phyloP scores from a whole-genome alignment of 2,113 vertebrate genomes.

The Oreochromis tanganicae region DNA sequence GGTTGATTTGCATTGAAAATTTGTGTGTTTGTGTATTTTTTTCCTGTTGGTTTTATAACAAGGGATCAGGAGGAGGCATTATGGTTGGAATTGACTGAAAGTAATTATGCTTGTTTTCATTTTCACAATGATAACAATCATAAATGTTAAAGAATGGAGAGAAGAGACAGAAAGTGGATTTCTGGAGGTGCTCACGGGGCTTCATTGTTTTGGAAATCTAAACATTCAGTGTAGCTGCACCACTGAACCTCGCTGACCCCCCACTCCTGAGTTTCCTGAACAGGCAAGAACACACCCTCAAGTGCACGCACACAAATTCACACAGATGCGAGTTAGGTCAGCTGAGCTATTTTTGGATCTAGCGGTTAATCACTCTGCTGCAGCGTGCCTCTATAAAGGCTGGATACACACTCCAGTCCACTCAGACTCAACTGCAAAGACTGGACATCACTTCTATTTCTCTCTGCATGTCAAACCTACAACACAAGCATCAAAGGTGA shows the following conservation, averaged over 20 bases:
- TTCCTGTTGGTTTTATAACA: background rate
- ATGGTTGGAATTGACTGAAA: background rate
- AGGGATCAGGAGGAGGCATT: background rate
- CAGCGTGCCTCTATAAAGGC: conserved; percentile 67
- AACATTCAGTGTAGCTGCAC: conserved; percentile 68
- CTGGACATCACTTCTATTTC: background rate
- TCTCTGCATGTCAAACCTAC: background rate
- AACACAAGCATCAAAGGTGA: conserved; percentile 35
- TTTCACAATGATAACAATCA: background rate
- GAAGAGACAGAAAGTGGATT: background rate
- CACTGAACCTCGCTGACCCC: conserved; percentile 39
- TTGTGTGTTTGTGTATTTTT: background rate
- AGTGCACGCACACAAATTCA: conserved; percentile 50
- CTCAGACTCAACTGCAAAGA: conserved; percentile 26
- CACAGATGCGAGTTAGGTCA: conserved; percentile 50
- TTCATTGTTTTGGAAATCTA: conserved; percentile 72
- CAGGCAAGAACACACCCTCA: conserved; percentile 56
- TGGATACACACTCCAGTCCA: background rate
- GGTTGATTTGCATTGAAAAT: background rate
- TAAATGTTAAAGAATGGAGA: background rate
- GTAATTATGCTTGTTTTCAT: background rate
- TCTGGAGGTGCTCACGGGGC: conserved; percentile 4
- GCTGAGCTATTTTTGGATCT: conserved; percentile 67
- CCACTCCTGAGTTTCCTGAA: conserved; percentile 66
- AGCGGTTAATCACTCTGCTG: conserved; percentile 29